Evolutionary conservation across 2,888 invertebrate species (phyloP), one percentile per base, ranked within the genome.

Genomic region (Tricholauxania praeusta): DNA sequence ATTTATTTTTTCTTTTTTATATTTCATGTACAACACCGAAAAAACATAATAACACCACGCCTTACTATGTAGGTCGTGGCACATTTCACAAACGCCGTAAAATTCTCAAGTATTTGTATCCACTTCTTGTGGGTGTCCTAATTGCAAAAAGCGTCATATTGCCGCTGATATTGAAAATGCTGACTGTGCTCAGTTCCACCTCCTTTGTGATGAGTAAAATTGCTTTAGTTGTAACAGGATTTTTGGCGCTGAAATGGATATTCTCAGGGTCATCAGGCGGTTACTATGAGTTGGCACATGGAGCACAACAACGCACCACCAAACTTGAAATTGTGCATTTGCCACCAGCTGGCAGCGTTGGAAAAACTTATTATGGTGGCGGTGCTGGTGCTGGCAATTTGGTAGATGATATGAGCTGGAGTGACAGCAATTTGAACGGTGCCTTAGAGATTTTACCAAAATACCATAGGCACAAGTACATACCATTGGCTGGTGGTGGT

Each of bases 131-230:
- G 22, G 93, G 92, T 0, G 87, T 92, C 32, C 80, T 93, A 19
- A 88, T 92, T 66, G 90, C 92, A 1, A 93, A 93, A 82, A 89
- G 91, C 51, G 84, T 94, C 2, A 79, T 94, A 12, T 86, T 93
- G 64, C 93, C 93, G 0, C 86, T 93, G 51, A 90, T 92, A 0
- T 83, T 94, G 69, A 94, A 93, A 80, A 89, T 91, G 2, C 84
- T 94, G 75, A 92, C 93, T 1, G 90, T 93, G 55, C 85, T 93
- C 65, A 91, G 93, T 28, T 91, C 91, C 74, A 83, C 86, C 17
- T 84, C 87, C 7, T 85, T 87, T 77, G 79, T 87, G 39, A 83
- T 87, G 82, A 85, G 85, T 57, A 87, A 87, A 81, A 82, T 87
- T 49, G 86, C 87, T 1, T 74, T 87, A 53, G 76, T 82, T 12